phyloP scores from a whole-genome alignment of 2,113 vertebrate species.

The Lophura nycthemera region DNA sequence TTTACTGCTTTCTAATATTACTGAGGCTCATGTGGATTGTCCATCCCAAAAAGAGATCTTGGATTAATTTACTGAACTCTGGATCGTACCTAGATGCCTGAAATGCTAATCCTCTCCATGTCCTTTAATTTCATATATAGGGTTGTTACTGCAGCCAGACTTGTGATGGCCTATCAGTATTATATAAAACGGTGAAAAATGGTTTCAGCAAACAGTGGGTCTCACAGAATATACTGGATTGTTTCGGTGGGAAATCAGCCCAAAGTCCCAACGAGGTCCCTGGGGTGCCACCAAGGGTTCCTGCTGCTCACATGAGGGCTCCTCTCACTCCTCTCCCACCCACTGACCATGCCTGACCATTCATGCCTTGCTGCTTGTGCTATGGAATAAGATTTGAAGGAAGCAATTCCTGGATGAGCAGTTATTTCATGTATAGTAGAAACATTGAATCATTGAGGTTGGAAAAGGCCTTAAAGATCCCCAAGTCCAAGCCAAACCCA shows the following conservation, averaged over 20 bases:
- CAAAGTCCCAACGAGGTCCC: not conserved
- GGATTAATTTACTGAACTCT: not conserved
- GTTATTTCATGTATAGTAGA: not conserved
- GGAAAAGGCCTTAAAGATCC: no score
- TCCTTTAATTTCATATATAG: not conserved
- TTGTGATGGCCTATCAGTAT: constrained; percentile 56
- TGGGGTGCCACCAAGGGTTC: not conserved
- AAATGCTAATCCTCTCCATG: not conserved
- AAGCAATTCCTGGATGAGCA: not conserved
- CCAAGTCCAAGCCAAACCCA: no score
- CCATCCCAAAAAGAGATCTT: not conserved
- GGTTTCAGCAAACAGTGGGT: constrained; percentile 3
- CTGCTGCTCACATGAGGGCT: fast-evolving
- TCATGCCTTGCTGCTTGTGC: not conserved
- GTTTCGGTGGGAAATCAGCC: not conserved
- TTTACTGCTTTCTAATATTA: not conserved
- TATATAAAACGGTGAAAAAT: constrained; percentile 29
- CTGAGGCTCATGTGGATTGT: not conserved
- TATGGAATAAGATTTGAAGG: not conserved
- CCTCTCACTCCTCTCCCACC: not conserved
- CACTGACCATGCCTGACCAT: fast-evolving
- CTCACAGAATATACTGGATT: constrained; percentile 41
- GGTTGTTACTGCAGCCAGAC: not conserved
- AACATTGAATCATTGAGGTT: no score
- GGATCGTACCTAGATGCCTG: not conserved